Evolutionary conservation across 2,888 invertebrate species (phyloP), one percentile per base, ranked within the genome.

Genomic region (Oscheius sp.): DNA sequence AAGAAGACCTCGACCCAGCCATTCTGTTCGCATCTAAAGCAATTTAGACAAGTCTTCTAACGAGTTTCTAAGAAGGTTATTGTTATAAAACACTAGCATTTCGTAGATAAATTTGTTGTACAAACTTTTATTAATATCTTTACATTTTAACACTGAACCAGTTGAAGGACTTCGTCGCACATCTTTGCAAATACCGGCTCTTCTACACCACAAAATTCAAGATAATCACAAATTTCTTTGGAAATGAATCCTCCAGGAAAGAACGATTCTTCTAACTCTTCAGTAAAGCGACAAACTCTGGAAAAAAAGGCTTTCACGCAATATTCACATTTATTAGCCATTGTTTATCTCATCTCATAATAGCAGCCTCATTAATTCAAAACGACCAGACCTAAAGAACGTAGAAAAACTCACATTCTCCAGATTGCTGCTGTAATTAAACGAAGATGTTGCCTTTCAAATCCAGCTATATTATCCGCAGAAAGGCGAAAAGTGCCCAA

Each of bases 391-490:
- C 17, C n/a, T n/a, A 20, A 8, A 37, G 29, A 58, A n/a, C n/a
- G n/a, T 15, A 2, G 27, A 50, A 29, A 20, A 31, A 65, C 61
- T 48, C 27, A 68, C 68, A 68, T 58, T 48, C 61, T 31, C 37
- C 42, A 68, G 3, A 68, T 20, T 1, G 48, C 3, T n/a, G 33
- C 48, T 2, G 39, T 34, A 20, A 68, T n/a, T 12, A 68, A 37
- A 6, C 50, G 58, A 10, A 48, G 20, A n/a, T 61, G 61, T 10
- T 61, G 50, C 17, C 68, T 31, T 42, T 68, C 68, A 37, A 68
- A 77, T 12, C 73, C 74, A 15, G 74, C 68, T 29, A 77, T 73
- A 33, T 73, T 77, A 23, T 73, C 73, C 8, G 77, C 65, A 10
- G 65, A 37, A 25, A 77, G 55, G 33, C 67, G 52, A 57, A 77